Base-by-base conservation (phyloP, 2,113 vertebrate genomes). In the Jacana jacana region DNA sequence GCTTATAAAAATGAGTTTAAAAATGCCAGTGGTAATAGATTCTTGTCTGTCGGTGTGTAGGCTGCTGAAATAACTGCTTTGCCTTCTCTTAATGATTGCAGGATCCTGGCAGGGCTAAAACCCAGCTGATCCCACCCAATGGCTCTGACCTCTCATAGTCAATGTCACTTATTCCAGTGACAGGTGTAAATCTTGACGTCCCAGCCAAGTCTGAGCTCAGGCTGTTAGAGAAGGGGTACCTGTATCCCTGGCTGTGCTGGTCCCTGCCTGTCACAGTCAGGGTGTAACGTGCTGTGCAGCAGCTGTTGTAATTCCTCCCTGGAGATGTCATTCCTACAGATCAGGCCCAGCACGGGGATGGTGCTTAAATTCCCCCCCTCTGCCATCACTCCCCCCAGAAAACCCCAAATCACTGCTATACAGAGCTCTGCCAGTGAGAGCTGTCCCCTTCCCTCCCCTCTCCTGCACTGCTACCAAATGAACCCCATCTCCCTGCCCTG, bases 291-390 rank as follows among this genome's bases (percentile, higher is more conserved):
- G 79, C 80, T 76, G 52, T 8, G 72, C 54, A 92, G 88, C 90
- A 92, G 96, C 93, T 96, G 95, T 19, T 96, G 54, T 9, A 40
- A 96, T 97, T 96, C 93, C 78, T 96, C 69, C 61, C 70, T 33
- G 52, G 54, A 93, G 83, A 96, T 66, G 70, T 95, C 94, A 97
- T 94, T 87, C 57, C 83, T 91, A 81, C 91, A 73, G 40, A 94
- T 92, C 61, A 72, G 61, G 37, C 86, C 48, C 57, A 49, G 73
- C 31, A 77, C 76, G 30, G 35, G 83, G 61, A 82, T 20, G 49
- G 84, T 63, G 77, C 37, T 66, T 63, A 55, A 94, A 63, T 52
- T 57, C 33, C 7, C 17, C 30, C 4, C 1, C 11, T 52, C 39
- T 33, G 22, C 71, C 55, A 37, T 37, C 39, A 27, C 3, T 31